These are phyloP conservation scores for Oegoconia quadripuncta DNA, from an alignment of 2,888 invertebrate genomes.

Conservation along the genomic window DNA sequence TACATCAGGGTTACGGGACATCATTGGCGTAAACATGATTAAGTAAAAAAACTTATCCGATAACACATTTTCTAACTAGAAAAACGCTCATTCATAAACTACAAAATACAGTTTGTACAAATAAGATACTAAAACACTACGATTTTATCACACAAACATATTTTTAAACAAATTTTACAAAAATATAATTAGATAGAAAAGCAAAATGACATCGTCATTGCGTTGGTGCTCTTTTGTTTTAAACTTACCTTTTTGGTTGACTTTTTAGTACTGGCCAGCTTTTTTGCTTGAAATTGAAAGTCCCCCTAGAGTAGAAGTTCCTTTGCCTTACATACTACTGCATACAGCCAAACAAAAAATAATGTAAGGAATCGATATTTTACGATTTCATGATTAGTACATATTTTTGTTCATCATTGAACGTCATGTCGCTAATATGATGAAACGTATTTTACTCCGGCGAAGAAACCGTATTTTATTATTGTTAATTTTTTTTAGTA, in stretches of 20 bases:
- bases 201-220: slow-evolving; percentile 29
- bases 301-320: no score
- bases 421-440: no score
- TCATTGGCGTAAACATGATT: slow-evolving; percentile 35
- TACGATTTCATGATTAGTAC: no score
- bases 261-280: slow-evolving; percentile 20
- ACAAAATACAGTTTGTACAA: slow-evolving; percentile 27
- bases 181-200: slow-evolving; percentile 36
- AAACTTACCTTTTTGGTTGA: slow-evolving; percentile 27
- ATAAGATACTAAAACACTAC: slow-evolving; percentile 34
- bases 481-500: no score
- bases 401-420: no score
- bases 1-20: slow-evolving; percentile 59
- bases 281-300: no score
- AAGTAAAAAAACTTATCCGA: slow-evolving; percentile 33
- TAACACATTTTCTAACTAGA: slow-evolving; percentile 32
- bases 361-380: no score
- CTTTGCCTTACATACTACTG: no score
- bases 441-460: no score
- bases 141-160: slow-evolving; percentile 40
- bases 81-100: slow-evolving; percentile 19
- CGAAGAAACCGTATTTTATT: no score
- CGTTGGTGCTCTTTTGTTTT: slow-evolving; percentile 46
- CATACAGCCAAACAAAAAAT: no score
- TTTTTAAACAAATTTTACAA: slow-evolving; percentile 30